Evolutionary conservation across 1,140 invertebrate genomes (phyloP).

Genomic region (Cryptotermes secundus): DNA sequence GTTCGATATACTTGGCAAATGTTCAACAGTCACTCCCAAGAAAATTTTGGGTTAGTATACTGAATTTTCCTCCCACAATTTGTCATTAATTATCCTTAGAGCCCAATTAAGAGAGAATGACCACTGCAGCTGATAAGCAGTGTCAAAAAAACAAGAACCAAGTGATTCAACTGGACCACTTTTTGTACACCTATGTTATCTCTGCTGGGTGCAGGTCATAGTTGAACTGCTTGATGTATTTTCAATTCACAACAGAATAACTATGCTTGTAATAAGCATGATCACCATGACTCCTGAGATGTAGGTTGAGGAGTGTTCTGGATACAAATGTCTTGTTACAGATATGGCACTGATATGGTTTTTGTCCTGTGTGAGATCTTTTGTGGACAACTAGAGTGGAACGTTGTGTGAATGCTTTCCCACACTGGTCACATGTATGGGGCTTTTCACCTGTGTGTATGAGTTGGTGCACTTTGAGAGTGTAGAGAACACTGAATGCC

Average conservation of each 20-base stretch:
- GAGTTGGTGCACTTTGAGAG: slow-evolving; percentile 31
- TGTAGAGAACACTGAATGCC: slow-evolving; percentile 47
- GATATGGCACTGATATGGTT: slow-evolving; percentile 69
- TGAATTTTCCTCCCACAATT: no score
- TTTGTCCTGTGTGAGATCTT: slow-evolving; percentile 73
- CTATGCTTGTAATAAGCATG: slow-evolving; percentile 19
- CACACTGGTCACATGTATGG: slow-evolving; percentile 55
- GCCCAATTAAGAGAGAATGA: no score
- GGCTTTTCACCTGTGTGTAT: slow-evolving; percentile 52
- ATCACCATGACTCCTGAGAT: slow-evolving; percentile 49
- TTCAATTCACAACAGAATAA: not conserved
- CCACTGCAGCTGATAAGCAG: no score
- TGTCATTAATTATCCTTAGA: no score
- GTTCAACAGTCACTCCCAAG: no score
- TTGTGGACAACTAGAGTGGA: slow-evolving; percentile 73
- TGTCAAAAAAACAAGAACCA: no score
- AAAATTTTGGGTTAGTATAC: no score
- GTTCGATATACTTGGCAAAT: no score
- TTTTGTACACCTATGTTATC: no score
- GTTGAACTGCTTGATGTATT: no score
- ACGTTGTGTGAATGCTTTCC: slow-evolving; percentile 76
- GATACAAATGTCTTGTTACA: slow-evolving; percentile 67
- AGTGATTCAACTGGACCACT: no score
- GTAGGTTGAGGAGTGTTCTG: slow-evolving; percentile 60
- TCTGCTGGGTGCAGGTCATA: no score